Evolutionary conservation across 2,797 vertebrate genomes (phyloP), one percentile per base, ranked within the genome.

Genomic region (Clarias pachynema): DNA sequence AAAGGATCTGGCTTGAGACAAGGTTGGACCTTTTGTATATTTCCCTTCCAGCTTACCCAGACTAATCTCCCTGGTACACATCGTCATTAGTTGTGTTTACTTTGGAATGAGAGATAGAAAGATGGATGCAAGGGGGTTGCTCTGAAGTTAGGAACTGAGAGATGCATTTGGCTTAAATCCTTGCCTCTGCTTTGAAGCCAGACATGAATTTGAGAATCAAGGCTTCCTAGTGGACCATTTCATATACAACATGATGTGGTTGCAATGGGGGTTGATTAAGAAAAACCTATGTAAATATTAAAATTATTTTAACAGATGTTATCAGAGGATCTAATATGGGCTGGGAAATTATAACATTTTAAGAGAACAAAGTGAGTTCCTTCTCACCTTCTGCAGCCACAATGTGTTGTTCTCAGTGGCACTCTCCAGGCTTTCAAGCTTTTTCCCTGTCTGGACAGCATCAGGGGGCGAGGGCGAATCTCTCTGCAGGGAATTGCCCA

Each of bases 331-430:
- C 62, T n/a, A 4, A 16, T 73, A 7, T 53, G 15, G 26, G 40
- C n/a, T 75, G 49, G 26, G 0, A 2, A 62, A 62, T 34, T 2
- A 60, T n/a, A 59, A 3, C 6, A 72, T 68, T 31, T 20, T 65
- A 34, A 63, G 14, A 63, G 40, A 82, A 60, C 24, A 37, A 84
- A 26, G 7, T 80, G 59, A 65, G 10, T 74, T 29, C 78, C 37
- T 77, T 81, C 60, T 81, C 34, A 97, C 96, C 96, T 96, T 97
- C 87, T 95, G 95, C 73, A 97, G 91, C 96, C 96, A 96, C 88
- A 94, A 94, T 5, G 96, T 97, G 90, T 96, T 96, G 87, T 97
- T 97, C 92, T 96, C 95, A 89, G 94, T 94, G 49, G 94, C 91
- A 37, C 86, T 95, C 89, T 96, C 94, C 84, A 97, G 92, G 78